phyloP scores from a whole-genome alignment of 2,113 vertebrate genomes.

The Oenanthe melanoleuca region DNA sequence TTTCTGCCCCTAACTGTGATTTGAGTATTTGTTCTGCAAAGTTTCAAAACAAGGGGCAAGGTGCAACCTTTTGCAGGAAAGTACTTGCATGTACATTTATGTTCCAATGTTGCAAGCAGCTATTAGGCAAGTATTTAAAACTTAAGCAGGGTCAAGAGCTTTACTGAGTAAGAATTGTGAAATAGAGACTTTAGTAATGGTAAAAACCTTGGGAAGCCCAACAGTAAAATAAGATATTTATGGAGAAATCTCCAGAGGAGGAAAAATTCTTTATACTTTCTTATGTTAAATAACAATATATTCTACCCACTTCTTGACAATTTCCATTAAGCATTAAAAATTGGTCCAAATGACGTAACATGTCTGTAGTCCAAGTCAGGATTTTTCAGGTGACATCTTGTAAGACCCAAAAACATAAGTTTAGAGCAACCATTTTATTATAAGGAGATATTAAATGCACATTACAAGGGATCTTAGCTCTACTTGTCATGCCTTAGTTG shows the following conservation, averaged over 20 bases:
- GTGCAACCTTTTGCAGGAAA: not conserved
- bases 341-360: not conserved
- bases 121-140: not conserved
- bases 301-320: not conserved
- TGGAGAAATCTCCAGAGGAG: not conserved
- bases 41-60: not conserved
- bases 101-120: not conserved
- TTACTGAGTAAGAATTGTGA: not conserved
- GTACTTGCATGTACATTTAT: rapidly evolving
- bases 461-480: not conserved
- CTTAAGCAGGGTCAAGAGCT: not conserved
- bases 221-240: rapidly evolving
- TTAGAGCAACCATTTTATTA: not conserved
- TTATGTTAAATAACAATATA: not conserved
- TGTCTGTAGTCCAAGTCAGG: not conserved
- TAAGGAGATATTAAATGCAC: not conserved
- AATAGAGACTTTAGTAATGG: not conserved
- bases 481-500: not conserved
- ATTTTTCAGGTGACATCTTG: not conserved
- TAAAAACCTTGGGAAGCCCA: not conserved
- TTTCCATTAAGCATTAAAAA: not conserved
- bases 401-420: not conserved
- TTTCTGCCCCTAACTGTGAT: not conserved
- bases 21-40: not conserved
- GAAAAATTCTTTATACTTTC: not conserved